A percentile compares a stretch with the other conserved stretches of the same genome.
Evolutionary conservation across 2,888 invertebrate species (phyloP).

Genomic region (Nematopogon swammerdamellus): DNA sequence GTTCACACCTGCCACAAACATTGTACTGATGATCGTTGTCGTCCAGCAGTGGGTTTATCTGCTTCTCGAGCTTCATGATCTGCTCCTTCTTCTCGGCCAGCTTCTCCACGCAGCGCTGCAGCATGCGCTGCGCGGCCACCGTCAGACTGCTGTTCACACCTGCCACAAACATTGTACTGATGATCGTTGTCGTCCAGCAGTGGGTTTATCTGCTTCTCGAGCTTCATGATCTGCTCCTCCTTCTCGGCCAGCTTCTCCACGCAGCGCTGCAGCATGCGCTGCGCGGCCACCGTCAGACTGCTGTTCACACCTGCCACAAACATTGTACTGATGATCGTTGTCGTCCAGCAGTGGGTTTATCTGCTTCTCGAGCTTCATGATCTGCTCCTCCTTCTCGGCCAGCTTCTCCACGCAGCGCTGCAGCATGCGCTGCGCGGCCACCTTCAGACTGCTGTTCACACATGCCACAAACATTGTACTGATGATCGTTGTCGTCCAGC

Average conservation of each 20-base stretch:
- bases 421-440: conserved; percentile 85
- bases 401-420: conserved; percentile 83
- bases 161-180: conserved; percentile 21
- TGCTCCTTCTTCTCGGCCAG: conserved; percentile 92
- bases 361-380: conserved; percentile 95
- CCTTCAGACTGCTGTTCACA: conserved; percentile 80
- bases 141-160: conserved; percentile 80
- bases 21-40: conserved; percentile 82
- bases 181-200: conserved; percentile 96
- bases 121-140: conserved; percentile 82
- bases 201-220: conserved; percentile 98
- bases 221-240: conserved; percentile 90
- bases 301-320: conserved; percentile 62
- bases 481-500: conserved; percentile 94
- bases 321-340: conserved; percentile 73
- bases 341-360: conserved; percentile 98
- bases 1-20: conserved; percentile 55
- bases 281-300: conserved; percentile 81
- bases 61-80: conserved; percentile 93
- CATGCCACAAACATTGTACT: too few relatives aligned
- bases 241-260: conserved; percentile 86
- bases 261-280: conserved; percentile 84
- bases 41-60: conserved; percentile 96
- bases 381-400: conserved; percentile 88
- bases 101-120: conserved; percentile 82